These are phyloP conservation scores for Allolobophora icterica DNA, from an alignment of 2,888 invertebrate genomes.

Conservation along the genomic window DNA sequence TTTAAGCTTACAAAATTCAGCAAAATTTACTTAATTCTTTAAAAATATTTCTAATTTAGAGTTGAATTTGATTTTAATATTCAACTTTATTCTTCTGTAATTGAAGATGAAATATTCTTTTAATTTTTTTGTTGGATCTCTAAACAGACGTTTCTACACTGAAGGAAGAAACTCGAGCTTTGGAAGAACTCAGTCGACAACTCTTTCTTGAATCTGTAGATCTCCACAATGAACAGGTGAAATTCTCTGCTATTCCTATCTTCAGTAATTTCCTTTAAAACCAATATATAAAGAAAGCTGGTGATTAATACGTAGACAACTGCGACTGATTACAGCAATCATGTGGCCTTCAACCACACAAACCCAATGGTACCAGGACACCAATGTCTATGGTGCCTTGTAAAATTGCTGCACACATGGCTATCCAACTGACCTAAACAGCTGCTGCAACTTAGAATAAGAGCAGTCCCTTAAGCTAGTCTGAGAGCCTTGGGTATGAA, in stretches of 20 bases:
- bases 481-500: background rate
- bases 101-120: no score
- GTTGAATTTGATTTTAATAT: background rate
- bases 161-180: constrained; percentile 77
- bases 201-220: constrained; percentile 95
- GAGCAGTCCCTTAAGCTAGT: background rate
- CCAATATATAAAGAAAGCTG: background rate
- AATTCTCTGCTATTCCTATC: background rate
- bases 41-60: background rate
- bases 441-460: background rate
- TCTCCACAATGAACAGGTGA: constrained; percentile 70
- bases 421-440: background rate
- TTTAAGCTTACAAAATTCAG: background rate
- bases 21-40: background rate
- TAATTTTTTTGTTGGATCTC: background rate
- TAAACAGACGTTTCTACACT: constrained; percentile 45
- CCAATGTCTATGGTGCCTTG: background rate
- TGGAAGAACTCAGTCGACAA: constrained; percentile 91
- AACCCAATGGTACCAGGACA: background rate
- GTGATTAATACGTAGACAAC: background rate
- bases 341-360: background rate
- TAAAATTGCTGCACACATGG: background rate
- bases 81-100: background rate
- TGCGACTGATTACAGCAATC: background rate
- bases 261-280: background rate